Conservation (phyloP, 2,797 vertebrate genomes). For the Coranthus polyacanthus region DNA sequence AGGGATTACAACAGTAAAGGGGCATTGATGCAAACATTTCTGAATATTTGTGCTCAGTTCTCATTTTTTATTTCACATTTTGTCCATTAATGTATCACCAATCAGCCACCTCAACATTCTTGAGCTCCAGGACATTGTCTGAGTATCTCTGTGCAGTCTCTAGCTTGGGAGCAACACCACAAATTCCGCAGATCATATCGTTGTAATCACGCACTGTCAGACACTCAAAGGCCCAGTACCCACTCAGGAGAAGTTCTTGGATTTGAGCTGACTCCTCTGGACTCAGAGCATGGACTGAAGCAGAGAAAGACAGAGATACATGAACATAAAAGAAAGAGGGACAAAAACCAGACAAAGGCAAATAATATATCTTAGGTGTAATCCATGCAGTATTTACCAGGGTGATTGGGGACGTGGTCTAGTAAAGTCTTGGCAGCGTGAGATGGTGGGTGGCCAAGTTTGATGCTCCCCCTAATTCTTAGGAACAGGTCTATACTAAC, state of each 20-base stretch:
- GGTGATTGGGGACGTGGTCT: slow-evolving; percentile 80
- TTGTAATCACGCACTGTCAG: slow-evolving; percentile 97
- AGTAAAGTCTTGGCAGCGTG: slow-evolving; percentile 84
- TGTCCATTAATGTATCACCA: background rate
- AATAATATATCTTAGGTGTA: background rate
- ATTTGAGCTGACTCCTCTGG: slow-evolving; percentile 86
- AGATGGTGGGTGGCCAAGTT: slow-evolving; percentile 89
- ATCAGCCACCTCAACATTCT: slow-evolving; percentile 91
- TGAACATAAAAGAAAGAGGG: too few species aligned
- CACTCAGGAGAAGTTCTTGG: slow-evolving; percentile 91
- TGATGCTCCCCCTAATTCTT: slow-evolving; percentile 91
- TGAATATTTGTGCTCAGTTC: background rate
- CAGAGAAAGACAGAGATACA: background rate
- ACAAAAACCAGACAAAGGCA: background rate
- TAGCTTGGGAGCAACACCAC: slow-evolving; percentile 94
- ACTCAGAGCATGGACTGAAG: slow-evolving; percentile 87
- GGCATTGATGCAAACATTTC: background rate
- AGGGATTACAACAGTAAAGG: background rate
- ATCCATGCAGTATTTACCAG: slow-evolving; percentile 56
- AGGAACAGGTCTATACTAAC: slow-evolving; percentile 96
- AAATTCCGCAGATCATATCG: slow-evolving; percentile 99
- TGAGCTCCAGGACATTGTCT: slow-evolving; percentile 90
- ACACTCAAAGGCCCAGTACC: slow-evolving; percentile 98
- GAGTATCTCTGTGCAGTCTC: slow-evolving; percentile 91
- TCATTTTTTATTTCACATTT: background rate